Evolutionary conservation across 2,113 vertebrate genomes (phyloP).

Genomic region (Centropus bengalensis): DNA sequence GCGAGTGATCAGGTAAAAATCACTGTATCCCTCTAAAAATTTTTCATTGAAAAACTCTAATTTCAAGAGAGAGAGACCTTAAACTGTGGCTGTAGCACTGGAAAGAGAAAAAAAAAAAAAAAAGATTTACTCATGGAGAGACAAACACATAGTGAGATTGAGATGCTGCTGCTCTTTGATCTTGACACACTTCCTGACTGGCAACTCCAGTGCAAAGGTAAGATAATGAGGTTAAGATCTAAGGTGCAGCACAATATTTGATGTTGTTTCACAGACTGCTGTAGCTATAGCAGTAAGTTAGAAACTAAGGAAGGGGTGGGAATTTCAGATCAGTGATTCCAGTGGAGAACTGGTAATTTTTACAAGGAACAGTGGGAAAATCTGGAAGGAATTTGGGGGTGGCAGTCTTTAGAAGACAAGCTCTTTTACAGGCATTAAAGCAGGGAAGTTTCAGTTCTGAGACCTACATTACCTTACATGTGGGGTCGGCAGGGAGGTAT

Average conservation of each 20-base stretch:
- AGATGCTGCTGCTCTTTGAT: conserved; percentile 8
- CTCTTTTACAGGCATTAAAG: background rate
- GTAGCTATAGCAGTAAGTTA: background rate
- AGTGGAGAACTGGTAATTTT: background rate
- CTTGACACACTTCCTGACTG: conserved; percentile 28
- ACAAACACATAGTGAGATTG: background rate
- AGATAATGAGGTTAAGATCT: conserved; percentile 37
- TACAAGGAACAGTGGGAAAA: background rate
- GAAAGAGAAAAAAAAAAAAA: background rate
- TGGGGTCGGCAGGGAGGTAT: background rate
- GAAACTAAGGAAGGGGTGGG: background rate
- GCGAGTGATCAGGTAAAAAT: background rate
- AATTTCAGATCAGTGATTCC: background rate
- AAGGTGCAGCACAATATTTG: background rate
- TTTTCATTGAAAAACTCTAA: background rate
- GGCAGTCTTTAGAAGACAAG: background rate
- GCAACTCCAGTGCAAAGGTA: conserved; percentile 33
- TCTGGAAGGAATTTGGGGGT: background rate
- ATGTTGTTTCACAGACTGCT: background rate
- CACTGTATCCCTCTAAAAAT: background rate
- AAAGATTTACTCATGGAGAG: background rate
- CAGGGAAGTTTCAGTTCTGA: background rate
- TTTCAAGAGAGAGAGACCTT: background rate
- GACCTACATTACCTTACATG: accelerated
- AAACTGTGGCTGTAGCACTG: background rate